phyloP scores from a whole-genome alignment of 2,113 vertebrate genomes.

The Phrynosoma blainvillii region DNA sequence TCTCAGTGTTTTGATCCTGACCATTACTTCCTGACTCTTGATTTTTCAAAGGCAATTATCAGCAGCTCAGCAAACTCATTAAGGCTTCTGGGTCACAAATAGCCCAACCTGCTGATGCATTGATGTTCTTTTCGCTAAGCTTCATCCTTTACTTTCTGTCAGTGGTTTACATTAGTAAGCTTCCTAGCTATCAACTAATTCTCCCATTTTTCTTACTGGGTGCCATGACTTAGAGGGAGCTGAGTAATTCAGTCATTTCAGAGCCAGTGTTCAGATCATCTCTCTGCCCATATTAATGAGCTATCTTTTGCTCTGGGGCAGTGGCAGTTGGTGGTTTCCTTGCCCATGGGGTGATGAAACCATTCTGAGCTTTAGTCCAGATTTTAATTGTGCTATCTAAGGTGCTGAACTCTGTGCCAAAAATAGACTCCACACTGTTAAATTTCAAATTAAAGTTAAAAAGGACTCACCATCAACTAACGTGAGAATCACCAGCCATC shows the following conservation, averaged over 20 bases:
- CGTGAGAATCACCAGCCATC: too few relatives aligned
- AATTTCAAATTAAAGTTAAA: too few relatives aligned
- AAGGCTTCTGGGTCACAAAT: not conserved
- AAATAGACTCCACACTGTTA: too few relatives aligned
- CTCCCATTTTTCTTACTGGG: constrained; percentile 14
- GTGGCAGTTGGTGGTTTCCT: too few relatives aligned
- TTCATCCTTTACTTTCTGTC: constrained; percentile 30
- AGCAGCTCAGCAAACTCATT: constrained; percentile 9
- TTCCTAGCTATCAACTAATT: constrained; percentile 6
- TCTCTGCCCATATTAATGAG: constrained; percentile 4
- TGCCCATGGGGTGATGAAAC: too few relatives aligned
- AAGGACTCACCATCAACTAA: too few relatives aligned
- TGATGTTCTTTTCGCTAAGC: not conserved
- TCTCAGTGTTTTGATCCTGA: not conserved
- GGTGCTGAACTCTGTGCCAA: too few relatives aligned
- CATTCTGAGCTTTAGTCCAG: too few relatives aligned
- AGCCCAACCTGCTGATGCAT: not conserved
- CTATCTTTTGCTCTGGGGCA: not conserved
- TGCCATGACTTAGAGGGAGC: constrained; percentile 9
- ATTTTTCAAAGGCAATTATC: constrained; percentile 18
- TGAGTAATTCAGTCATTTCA: not conserved
- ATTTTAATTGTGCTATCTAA: too few relatives aligned
- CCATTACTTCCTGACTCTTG: not conserved
- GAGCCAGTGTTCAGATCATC: not conserved
- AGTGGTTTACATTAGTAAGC: constrained; percentile 1